Evolutionary conservation across 2,797 vertebrate species (phyloP).

Genomic region (Valencia hispanica): DNA sequence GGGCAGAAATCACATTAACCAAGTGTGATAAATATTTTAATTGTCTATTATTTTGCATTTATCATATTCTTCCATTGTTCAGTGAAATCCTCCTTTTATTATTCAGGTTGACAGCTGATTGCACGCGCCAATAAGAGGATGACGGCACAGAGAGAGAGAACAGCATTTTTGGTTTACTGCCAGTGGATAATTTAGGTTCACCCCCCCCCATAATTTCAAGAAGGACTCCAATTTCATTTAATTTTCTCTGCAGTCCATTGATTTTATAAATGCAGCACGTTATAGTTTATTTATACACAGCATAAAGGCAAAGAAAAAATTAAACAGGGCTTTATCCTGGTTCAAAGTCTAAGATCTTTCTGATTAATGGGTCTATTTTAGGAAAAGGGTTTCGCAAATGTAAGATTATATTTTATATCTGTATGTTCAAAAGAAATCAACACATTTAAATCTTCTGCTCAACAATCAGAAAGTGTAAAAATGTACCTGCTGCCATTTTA

Average conservation of each 20-base stretch:
- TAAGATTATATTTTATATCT: neutral
- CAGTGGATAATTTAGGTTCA: no score
- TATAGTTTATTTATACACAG: constrained; percentile 1
- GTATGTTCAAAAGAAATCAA: neutral
- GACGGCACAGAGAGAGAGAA: no score
- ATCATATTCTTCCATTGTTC: no score
- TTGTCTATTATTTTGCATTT: no score
- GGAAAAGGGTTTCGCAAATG: neutral
- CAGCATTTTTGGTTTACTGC: no score
- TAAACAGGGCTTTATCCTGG: neutral
- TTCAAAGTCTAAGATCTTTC: neutral
- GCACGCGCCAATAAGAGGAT: no score
- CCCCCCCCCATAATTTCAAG: no score
- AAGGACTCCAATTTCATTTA: no score
- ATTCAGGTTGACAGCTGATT: no score
- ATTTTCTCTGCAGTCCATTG: neutral
- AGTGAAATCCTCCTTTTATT: no score
- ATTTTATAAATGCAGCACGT: neutral
- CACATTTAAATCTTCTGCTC: neutral
- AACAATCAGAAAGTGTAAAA: neutral
- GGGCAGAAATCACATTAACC: no score
- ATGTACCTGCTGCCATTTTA: neutral
- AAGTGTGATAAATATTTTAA: no score
- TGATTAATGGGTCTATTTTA: neutral
- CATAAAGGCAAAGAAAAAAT: neutral